Evolutionary conservation across 2,888 invertebrate genomes (phyloP).

Genomic region (Latrodectus hesperus): DNA sequence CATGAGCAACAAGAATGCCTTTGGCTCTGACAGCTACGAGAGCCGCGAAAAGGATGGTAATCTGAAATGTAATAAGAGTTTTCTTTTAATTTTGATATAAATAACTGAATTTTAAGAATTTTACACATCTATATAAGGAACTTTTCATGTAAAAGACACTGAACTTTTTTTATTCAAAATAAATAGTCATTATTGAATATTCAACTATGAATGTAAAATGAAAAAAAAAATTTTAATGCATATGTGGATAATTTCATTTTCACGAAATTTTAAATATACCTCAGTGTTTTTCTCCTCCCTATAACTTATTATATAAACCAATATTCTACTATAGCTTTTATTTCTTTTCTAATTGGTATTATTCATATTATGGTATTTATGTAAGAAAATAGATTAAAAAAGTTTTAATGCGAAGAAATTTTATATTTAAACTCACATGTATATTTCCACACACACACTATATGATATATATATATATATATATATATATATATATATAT

Average conservation of each 20-base stretch:
- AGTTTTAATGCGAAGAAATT: no score
- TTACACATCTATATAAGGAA: neutral
- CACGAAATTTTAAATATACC: no score
- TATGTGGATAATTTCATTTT: neutral
- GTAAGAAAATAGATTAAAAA: no score
- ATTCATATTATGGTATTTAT: no score
- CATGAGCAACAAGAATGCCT: constrained; percentile 12
- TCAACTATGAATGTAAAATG: neutral
- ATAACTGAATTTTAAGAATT: neutral
- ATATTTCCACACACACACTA: no score
- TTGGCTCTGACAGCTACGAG: constrained; percentile 29
- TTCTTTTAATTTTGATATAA: neutral
- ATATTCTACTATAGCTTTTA: no score
- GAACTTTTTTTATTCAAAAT: neutral
- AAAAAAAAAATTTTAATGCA: neutral
- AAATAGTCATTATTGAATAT: neutral
- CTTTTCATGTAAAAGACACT: neutral
- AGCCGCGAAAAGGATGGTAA: constrained; percentile 21
- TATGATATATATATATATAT: no score
- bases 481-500: no score
- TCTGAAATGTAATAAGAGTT: neutral
- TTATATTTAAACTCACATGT: no score
- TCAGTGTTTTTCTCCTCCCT: no score
- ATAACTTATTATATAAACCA: no score
- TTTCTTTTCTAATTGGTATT: no score